Evolutionary conservation across 2,797 vertebrate genomes (phyloP).

Genomic region (Spea hammondii): DNA sequence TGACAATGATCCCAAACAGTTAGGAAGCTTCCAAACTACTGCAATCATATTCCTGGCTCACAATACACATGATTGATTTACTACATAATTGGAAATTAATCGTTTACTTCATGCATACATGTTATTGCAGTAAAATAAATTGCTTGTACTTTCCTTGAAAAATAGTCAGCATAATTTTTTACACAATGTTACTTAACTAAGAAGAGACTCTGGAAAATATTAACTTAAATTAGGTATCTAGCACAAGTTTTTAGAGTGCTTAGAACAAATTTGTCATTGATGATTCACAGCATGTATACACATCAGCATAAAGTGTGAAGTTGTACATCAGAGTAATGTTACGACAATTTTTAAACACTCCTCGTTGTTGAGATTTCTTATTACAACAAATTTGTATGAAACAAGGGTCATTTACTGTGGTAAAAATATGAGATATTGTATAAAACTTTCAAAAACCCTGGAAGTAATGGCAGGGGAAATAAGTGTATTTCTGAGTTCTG

Average conservation of each 20-base stretch:
- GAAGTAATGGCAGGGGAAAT: too few relatives aligned
- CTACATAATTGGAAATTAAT: constrained; percentile 4
- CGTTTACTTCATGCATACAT: background rate
- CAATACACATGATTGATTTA: background rate
- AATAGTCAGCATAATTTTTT: background rate
- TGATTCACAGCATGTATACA: background rate
- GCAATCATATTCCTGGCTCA: background rate
- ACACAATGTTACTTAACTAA: background rate
- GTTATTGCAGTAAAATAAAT: background rate
- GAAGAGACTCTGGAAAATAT: background rate
- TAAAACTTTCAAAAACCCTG: too few relatives aligned
- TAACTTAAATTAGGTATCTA: background rate
- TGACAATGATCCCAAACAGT: background rate
- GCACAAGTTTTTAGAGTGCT: background rate
- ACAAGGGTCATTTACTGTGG: too few relatives aligned
- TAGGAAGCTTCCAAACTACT: background rate
- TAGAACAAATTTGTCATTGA: background rate
- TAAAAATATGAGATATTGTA: too few relatives aligned
- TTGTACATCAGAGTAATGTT: too few relatives aligned
- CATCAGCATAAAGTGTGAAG: too few relatives aligned
- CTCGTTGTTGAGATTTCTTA: too few relatives aligned
- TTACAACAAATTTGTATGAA: too few relatives aligned
- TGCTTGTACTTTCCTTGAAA: background rate
- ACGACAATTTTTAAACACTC: too few relatives aligned
- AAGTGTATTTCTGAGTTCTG: too few relatives aligned